Evolutionary conservation across 2,888 invertebrate species (phyloP).

Genomic region (Tinea pellionella): DNA sequence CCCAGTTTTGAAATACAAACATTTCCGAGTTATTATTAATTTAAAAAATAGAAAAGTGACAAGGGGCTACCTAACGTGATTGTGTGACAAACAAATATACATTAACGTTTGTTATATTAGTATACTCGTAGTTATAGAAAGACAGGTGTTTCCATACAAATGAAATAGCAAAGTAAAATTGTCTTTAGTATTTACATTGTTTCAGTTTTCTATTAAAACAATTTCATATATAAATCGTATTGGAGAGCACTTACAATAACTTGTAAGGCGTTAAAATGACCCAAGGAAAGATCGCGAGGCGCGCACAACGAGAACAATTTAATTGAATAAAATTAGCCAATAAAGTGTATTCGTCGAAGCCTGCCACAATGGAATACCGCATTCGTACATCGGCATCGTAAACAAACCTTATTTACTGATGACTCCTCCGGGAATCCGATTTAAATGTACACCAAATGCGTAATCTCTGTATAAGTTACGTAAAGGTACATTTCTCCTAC

Average conservation of each 20-base stretch:
- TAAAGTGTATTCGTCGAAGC: conserved; percentile 54
- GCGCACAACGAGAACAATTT: conserved; percentile 53
- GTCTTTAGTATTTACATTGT: not conserved
- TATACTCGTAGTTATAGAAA: not conserved
- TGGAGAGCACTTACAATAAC: conserved; percentile 34
- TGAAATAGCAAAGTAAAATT: not conserved
- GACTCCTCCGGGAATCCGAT: conserved; percentile 47
- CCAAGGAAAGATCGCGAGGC: conserved; percentile 27
- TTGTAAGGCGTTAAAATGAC: conserved; percentile 52
- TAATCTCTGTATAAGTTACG: conserved; percentile 2
- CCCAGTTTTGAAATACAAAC: no score
- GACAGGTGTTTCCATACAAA: not conserved
- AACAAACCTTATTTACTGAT: conserved; percentile 55
- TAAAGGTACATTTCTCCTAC: not conserved
- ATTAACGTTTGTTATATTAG: no score
- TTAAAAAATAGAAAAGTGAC: no score
- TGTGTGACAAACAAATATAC: no score
- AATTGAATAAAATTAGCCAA: conserved; percentile 69
- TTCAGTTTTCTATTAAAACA: not conserved
- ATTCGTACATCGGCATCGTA: conserved; percentile 39
- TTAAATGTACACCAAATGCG: conserved; percentile 29
- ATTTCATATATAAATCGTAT: conserved; percentile 17
- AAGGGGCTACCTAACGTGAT: no score
- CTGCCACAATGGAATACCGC: conserved; percentile 62
- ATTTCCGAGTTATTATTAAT: no score